Evolutionary conservation across 2,888 invertebrate genomes (phyloP).

Genomic region (Arrhopalites spinosus): DNA sequence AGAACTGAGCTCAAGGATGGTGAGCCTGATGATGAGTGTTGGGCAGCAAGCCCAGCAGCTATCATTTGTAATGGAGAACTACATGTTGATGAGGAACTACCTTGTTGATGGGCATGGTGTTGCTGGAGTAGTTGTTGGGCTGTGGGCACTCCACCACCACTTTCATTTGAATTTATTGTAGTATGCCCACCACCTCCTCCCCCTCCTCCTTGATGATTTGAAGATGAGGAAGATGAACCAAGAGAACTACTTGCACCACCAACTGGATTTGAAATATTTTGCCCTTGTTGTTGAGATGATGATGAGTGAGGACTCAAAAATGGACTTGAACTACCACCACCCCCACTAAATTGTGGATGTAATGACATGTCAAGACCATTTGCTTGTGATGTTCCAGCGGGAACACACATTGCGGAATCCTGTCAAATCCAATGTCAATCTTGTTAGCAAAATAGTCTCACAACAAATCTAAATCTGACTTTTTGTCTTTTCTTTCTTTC

Average conservation of each 20-base stretch:
- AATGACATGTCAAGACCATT: conserved; percentile 55
- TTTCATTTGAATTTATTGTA: conserved; percentile 21
- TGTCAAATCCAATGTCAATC: no score
- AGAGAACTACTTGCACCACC: conserved; percentile 26
- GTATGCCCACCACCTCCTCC: conserved; percentile 31
- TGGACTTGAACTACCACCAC: conserved; percentile 38
- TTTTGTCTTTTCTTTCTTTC: no score
- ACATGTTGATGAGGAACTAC: background rate
- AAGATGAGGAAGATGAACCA: conserved; percentile 34
- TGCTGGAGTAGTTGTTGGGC: conserved; percentile 40
- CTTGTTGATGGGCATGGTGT: conserved; percentile 10
- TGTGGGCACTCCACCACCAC: background rate
- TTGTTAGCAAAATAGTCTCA: background rate
- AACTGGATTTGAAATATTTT: conserved; percentile 37
- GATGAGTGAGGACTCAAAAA: conserved; percentile 32
- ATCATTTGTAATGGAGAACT: conserved; percentile 2
- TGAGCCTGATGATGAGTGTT: background rate
- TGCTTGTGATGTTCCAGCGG: conserved; percentile 42
- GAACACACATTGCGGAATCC: conserved; percentile 48
- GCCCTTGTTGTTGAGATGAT: conserved; percentile 36
- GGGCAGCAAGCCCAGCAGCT: background rate
- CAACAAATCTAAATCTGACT: no score
- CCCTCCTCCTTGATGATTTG: conserved; percentile 7
- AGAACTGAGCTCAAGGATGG: background rate
- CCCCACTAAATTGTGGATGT: conserved; percentile 37